Evolutionary conservation across 2,113 vertebrate species (phyloP), one percentile per base, ranked within the genome.

Genomic region (Otus sunia): DNA sequence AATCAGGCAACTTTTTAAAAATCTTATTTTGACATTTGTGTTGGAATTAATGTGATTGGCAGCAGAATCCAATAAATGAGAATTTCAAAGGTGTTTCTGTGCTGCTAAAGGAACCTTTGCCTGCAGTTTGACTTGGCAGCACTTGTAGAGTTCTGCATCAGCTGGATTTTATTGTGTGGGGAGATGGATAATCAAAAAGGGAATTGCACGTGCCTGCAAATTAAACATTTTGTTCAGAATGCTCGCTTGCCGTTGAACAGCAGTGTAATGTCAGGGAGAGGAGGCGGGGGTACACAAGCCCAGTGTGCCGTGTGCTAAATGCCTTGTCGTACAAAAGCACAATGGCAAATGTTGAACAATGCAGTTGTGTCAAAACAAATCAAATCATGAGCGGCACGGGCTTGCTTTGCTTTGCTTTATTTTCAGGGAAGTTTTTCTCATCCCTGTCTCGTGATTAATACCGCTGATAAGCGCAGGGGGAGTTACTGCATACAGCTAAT

Each of bases 21-120:
- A 89, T 92, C 92, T 88, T 88, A 84, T 96, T 95, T 96, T 97
- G 95, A 95, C 94, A 97, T 97, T 97, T 97, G 96, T 90, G 52
- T 89, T 96, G 94, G 95, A 96, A 95, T 97, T 97, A 97, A 91
- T 6, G 27, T 92, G 94, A 94, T 68, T 94, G 91, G 92, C 87
- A 94, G 92, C 53, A 53, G 29, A 95, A 92, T 79, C 58, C 85
- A 96, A 95, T 95, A 96, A 97, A 93, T 32, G 94, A 94, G 91
- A 95, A 85, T 92, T 95, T 94, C 88, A 41, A 72, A 92, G 94
- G 87, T 96, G 82, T 94, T 97, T 69, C 90, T 68, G 53, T 37
- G 66, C 76, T 4, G 7, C 56, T 94, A 93, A 95, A 96, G 63
- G 88, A 96, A 96, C 92, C 85, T 94, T 71, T 72, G 87, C 82